A percentile compares a stretch with the other conserved stretches of the same genome.
phyloP scores from a whole-genome alignment of 2,797 vertebrate species.

The Nyctalus aviator region DNA sequence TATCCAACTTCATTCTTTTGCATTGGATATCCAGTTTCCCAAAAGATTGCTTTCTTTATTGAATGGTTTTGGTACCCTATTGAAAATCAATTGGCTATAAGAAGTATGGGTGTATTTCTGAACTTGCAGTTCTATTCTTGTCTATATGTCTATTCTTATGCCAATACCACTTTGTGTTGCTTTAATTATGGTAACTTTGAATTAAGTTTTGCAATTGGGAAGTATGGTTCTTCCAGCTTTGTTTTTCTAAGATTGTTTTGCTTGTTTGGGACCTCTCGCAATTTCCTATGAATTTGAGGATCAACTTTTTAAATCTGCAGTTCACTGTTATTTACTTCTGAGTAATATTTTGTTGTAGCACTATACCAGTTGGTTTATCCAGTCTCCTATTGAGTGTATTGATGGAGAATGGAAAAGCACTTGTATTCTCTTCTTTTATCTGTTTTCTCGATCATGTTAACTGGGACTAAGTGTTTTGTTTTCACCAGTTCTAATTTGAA shows the following conservation, averaged over 20 bases:
- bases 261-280: conserved; percentile 1
- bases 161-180: background rate
- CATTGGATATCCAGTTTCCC: background rate
- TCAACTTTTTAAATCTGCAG: background rate
- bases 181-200: conserved; percentile 16
- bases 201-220: background rate
- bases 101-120: background rate
- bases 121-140: background rate
- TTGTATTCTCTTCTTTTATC: background rate
- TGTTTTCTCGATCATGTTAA: conserved; percentile 9
- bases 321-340: background rate
- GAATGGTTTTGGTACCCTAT: conserved; percentile 12
- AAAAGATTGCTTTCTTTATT: background rate
- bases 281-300: conserved; percentile 9
- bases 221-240: background rate
- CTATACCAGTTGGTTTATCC: background rate
- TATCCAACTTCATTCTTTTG: background rate
- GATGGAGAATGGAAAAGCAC: background rate
- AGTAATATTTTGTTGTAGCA: background rate
- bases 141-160: background rate
- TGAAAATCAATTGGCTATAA: conserved; percentile 11
- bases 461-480: conserved; percentile 28
- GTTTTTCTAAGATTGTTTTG: background rate
- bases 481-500: conserved; percentile 44
- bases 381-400: background rate